Conservation (phyloP, 1,140 invertebrate genomes). For the Caenorhabditis latens region DNA sequence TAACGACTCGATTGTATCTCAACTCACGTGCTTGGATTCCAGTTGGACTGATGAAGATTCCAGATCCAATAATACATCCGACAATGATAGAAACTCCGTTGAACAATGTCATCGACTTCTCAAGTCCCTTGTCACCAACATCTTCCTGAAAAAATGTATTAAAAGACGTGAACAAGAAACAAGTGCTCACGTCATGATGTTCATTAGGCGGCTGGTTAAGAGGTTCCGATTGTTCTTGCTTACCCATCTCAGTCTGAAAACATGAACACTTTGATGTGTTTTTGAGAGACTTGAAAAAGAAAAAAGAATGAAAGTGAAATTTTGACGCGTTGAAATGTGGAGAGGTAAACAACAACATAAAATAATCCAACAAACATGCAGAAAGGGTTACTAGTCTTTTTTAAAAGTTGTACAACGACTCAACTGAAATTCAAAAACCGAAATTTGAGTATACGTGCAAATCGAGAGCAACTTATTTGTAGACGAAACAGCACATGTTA, state of each 20-base stretch:
- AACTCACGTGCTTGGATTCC: constrained; percentile 80
- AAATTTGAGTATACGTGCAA: constrained; percentile 7
- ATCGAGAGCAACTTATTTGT: constrained; percentile 3
- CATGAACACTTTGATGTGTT: neutral
- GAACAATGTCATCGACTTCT: constrained; percentile 71
- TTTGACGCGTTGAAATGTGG: neutral
- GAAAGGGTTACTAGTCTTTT: neutral
- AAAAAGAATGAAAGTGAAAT: constrained; percentile 9
- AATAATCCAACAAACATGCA: neutral
- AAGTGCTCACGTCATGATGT: constrained; percentile 3
- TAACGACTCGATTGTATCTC: neutral
- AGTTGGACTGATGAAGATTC: constrained; percentile 95
- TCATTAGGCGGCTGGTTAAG: constrained; percentile 25
- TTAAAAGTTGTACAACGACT: neutral
- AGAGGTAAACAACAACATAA: neutral
- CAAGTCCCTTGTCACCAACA: constrained; percentile 60
- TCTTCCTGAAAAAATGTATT: neutral
- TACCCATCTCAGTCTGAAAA: constrained; percentile 22
- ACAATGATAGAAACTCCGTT: constrained; percentile 78
- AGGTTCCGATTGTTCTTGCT: constrained; percentile 46
- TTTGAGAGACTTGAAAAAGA: neutral
- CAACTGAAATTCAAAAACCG: neutral
- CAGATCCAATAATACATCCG: constrained; percentile 79
- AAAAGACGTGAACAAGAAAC: too few relatives aligned
- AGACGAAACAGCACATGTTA: constrained; percentile 28